Percentiles rank a stretch among this genome's conserved stretches.
phyloP scores from a whole-genome alignment of 2,888 invertebrate species.

The Hermaeophaga mercurialis region DNA sequence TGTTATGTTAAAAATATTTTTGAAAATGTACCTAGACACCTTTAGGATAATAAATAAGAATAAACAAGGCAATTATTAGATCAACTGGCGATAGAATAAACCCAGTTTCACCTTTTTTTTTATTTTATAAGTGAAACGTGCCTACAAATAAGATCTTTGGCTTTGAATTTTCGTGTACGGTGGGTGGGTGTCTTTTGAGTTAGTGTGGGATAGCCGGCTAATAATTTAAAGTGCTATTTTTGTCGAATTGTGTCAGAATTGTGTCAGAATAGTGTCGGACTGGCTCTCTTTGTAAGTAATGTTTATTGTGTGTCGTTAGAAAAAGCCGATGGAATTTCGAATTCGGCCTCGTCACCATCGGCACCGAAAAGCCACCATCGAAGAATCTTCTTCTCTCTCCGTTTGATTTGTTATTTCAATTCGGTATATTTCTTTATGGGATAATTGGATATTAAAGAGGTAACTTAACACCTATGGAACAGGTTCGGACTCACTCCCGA shows the following conservation, averaged over 20 bases:
- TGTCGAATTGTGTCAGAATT: too few species aligned
- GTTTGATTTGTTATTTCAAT: conserved; percentile 41
- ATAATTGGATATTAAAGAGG: conserved; percentile 33
- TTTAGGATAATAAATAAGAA: conserved; percentile 5
- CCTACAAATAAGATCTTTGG: conserved; percentile 23
- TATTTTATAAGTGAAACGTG: conserved; percentile 29
- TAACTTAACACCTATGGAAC: conserved; percentile 31
- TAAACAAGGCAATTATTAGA: conserved; percentile 23
- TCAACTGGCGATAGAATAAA: conserved; percentile 18
- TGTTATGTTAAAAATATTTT: too few species aligned
- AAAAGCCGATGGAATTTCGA: conserved; percentile 21
- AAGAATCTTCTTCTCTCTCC: conserved; percentile 18
- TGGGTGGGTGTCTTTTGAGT: conserved; percentile 28
- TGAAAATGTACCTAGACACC: not conserved
- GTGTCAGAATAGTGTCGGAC: conserved; percentile 31
- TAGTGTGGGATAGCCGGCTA: conserved; percentile 20
- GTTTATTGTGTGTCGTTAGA: conserved; percentile 25
- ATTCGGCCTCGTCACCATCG: conserved; percentile 27
- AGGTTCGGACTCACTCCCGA: conserved; percentile 11
- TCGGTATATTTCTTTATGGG: conserved; percentile 35
- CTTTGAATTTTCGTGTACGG: conserved; percentile 11
- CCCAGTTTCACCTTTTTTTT: conserved; percentile 17
- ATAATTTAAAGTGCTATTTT: conserved; percentile 35
- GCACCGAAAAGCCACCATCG: conserved; percentile 21
- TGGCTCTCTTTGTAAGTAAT: conserved; percentile 26